Evolutionary conservation across 2,888 invertebrate species (phyloP).

Genomic region (Nesidiocoris tenuis): DNA sequence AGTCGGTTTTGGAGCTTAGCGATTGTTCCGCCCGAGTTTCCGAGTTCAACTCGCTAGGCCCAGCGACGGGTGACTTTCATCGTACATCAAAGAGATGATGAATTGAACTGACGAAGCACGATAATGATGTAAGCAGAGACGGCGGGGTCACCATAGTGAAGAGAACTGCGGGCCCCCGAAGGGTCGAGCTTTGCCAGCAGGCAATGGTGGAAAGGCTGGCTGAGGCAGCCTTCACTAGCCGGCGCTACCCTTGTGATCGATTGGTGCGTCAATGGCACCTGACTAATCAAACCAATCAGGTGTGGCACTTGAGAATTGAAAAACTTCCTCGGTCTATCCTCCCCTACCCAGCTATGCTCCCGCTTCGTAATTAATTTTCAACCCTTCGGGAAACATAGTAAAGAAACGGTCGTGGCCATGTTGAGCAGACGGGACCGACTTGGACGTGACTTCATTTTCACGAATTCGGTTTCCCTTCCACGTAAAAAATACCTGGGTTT

Average conservation of each 20-base stretch:
- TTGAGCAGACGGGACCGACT: too few relatives aligned
- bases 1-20: too few relatives aligned
- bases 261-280: slow-evolving; percentile 33
- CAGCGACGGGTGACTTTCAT: too few relatives aligned
- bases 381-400: slow-evolving; percentile 2
- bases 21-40: too few relatives aligned
- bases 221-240: not conserved
- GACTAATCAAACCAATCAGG: slow-evolving; percentile 39
- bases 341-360: not conserved
- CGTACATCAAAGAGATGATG: not conserved
- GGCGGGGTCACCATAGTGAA: too few relatives aligned
- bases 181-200: not conserved
- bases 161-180: too few relatives aligned
- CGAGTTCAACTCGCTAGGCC: too few relatives aligned
- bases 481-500: too few relatives aligned
- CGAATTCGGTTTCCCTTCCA: too few relatives aligned
- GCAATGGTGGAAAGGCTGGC: not conserved
- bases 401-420: too few relatives aligned
- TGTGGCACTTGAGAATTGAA: slow-evolving; percentile 34
- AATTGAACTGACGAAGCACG: not conserved
- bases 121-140: slow-evolving; percentile 15
- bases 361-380: slow-evolving; percentile 27
- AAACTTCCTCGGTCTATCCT: slow-evolving; percentile 18
- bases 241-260: slow-evolving; percentile 11
- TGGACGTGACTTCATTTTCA: too few relatives aligned